These are phyloP conservation scores for Hippotragus niger DNA, from an alignment of 2,113 vertebrate genomes.

Conservation along the genomic window DNA sequence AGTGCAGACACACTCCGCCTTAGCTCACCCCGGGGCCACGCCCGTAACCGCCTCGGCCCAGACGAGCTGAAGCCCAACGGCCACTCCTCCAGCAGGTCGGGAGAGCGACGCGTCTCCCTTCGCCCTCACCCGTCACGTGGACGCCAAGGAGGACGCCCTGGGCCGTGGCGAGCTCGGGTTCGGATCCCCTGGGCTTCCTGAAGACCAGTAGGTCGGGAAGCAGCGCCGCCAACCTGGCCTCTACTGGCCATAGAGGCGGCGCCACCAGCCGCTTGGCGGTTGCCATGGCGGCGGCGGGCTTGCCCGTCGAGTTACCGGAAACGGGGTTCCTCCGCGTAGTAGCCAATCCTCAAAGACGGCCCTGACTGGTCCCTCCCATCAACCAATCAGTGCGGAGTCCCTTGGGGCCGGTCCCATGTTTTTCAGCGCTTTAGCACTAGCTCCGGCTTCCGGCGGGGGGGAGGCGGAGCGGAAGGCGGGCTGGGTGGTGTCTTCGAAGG, in stretches of 20 bases:
- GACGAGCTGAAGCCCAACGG: neutral
- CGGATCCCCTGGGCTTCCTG: neutral
- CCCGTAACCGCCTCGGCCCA: neutral
- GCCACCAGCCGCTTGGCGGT: neutral
- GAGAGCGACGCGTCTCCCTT: neutral
- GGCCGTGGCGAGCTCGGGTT: constrained; percentile 47
- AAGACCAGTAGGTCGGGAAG: constrained; percentile 71
- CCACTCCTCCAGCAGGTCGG: neutral
- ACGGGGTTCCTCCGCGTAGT: accelerated
- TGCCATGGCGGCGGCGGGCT: neutral
- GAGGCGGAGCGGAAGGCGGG: accelerated
- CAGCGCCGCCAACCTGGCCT: constrained; percentile 55
- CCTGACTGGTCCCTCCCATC: neutral
- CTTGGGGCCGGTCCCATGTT: no score
- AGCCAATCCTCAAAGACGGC: neutral
- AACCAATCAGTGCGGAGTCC: constrained; percentile 2
- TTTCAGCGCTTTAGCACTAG: accelerated
- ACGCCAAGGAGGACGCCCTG: constrained; percentile 66
- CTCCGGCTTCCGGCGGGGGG: neutral
- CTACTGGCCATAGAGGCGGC: neutral
- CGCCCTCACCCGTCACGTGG: constrained; percentile 72
- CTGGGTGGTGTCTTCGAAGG: accelerated
- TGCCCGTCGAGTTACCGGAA: neutral
- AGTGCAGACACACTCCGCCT: neutral
- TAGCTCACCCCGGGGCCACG: neutral